Conservation (phyloP, 1,140 invertebrate species). For the Nasonia giraulti region DNA sequence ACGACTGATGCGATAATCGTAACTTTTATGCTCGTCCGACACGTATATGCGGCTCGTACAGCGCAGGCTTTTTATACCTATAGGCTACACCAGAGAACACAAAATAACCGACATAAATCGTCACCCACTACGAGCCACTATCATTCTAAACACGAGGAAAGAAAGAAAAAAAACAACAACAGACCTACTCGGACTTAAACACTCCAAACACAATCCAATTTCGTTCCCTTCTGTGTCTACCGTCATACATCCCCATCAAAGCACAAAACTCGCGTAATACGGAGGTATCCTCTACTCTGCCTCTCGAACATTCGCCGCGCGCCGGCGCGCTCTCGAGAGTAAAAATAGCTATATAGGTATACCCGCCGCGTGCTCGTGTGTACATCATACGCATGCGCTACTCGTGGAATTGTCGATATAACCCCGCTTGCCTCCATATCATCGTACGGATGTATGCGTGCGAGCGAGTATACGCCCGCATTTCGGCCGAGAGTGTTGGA, state of each 20-base stretch:
- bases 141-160: too few relatives aligned
- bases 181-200: background rate
- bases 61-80: too few relatives aligned
- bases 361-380: background rate
- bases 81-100: too few relatives aligned
- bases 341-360: constrained; percentile 7
- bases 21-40: too few relatives aligned
- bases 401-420: constrained; percentile 60
- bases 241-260: background rate
- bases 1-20: too few relatives aligned
- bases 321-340: background rate
- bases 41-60: too few relatives aligned
- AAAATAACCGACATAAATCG: too few relatives aligned
- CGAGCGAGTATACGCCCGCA: background rate
- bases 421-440: constrained; percentile 8
- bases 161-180: background rate
- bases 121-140: too few relatives aligned
- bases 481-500: background rate
- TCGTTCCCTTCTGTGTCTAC: background rate
- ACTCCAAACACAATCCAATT: background rate
- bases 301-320: constrained; percentile 8
- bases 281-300: background rate
- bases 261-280: background rate
- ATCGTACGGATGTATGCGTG: background rate
- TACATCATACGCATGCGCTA: constrained; percentile 56